Percentiles rank a stretch among this genome's conserved stretches.
Evolutionary conservation across 2,797 vertebrate species (phyloP).

Genomic region (Pitangus sulphuratus): DNA sequence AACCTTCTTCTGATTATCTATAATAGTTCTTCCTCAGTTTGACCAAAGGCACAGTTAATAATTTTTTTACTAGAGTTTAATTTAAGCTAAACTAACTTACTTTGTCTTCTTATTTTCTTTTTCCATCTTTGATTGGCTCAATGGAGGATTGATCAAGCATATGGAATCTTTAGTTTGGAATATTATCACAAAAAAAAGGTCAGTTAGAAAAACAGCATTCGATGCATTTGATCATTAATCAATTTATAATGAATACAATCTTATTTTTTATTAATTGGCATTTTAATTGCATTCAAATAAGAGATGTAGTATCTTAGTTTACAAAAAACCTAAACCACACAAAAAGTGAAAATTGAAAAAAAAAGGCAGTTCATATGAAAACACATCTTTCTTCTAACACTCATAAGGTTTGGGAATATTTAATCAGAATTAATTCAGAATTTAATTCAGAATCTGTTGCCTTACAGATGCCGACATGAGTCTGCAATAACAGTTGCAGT

Average conservation of each 20-base stretch:
- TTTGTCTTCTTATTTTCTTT: neutral
- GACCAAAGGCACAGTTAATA: neutral
- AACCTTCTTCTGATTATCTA: neutral
- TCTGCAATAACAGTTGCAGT: neutral
- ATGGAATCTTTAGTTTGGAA: slow-evolving; percentile 16
- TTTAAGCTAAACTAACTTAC: neutral
- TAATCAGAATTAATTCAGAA: neutral
- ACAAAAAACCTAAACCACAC: neutral
- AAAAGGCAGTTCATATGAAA: neutral
- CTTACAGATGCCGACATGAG: neutral
- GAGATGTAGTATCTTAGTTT: neutral
- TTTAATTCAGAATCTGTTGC: neutral
- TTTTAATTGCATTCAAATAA: neutral
- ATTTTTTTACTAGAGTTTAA: neutral
- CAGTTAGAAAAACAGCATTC: neutral
- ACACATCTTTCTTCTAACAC: neutral
- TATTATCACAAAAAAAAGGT: neutral
- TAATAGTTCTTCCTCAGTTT: neutral
- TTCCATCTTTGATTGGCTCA: neutral
- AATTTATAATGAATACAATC: neutral
- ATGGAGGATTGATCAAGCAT: neutral
- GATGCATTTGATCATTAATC: neutral
- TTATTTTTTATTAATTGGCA: slow-evolving; percentile 4
- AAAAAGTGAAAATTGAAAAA: neutral
- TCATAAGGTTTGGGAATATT: neutral